Conservation (phyloP, 2,797 vertebrate genomes). For the Botia kubotai region DNA sequence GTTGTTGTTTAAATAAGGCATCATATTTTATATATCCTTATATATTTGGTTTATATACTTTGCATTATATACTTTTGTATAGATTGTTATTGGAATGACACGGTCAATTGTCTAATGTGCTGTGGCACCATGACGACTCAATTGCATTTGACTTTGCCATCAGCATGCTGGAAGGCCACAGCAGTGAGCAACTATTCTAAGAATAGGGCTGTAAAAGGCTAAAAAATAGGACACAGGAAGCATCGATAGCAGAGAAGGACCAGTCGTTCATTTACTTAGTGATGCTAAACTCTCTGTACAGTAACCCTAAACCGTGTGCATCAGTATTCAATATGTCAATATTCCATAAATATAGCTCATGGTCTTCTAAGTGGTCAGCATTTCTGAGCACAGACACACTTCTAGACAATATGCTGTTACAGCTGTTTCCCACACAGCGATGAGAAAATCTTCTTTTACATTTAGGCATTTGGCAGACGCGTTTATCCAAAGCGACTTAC, state of each 20-base stretch:
- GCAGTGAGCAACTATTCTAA: not conserved
- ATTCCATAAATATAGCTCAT: slow-evolving; percentile 46
- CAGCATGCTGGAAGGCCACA: not conserved
- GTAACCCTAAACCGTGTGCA: slow-evolving; percentile 7
- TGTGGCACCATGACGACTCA: not conserved
- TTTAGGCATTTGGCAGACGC: too few relatives aligned
- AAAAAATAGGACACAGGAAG: slow-evolving; percentile 18
- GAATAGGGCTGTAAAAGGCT: slow-evolving; percentile 11
- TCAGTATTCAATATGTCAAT: slow-evolving; percentile 18
- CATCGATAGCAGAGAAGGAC: not conserved
- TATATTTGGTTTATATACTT: not conserved
- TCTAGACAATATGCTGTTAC: slow-evolving; percentile 13
- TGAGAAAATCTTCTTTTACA: not conserved
- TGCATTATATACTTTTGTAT: not conserved
- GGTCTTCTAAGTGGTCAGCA: slow-evolving; percentile 17
- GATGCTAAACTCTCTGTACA: not conserved
- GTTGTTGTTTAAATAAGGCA: not conserved
- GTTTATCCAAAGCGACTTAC: too few relatives aligned
- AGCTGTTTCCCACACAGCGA: not conserved
- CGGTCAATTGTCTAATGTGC: not conserved
- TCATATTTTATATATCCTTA: not conserved
- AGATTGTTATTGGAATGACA: not conserved
- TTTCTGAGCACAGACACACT: slow-evolving; percentile 27
- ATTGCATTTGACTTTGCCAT: slow-evolving; percentile 23
- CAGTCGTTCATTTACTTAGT: slow-evolving; percentile 3